Evolutionary conservation across 2,797 vertebrate species (phyloP).

Genomic region (Podarcis lilfordi): DNA sequence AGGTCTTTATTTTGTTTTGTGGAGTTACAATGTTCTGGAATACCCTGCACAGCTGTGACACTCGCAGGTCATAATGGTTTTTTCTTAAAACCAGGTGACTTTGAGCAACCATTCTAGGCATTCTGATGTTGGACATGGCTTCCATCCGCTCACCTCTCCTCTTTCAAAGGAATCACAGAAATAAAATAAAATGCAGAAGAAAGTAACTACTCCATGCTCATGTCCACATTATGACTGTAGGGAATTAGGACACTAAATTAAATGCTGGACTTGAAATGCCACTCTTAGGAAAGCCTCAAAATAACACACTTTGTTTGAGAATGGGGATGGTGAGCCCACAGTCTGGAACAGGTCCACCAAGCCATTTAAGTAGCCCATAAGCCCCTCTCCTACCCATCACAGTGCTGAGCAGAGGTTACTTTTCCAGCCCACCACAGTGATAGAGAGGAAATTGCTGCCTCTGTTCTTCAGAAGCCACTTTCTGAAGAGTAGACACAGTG

Average conservation of each 20-base stretch:
- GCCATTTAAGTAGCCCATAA: too few species aligned
- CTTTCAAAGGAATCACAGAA: neutral
- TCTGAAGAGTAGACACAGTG: too few species aligned
- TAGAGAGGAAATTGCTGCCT: too few species aligned
- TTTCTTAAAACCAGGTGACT: neutral
- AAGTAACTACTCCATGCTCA: rapidly evolving
- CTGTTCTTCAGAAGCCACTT: too few species aligned
- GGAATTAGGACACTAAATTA: neutral
- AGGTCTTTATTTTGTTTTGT: neutral
- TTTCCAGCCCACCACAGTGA: too few species aligned
- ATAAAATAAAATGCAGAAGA: neutral
- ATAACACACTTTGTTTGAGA: too few species aligned
- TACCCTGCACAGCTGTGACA: neutral
- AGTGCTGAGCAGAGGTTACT: too few species aligned
- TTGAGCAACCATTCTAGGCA: neutral
- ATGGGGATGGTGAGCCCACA: too few species aligned
- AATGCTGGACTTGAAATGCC: neutral
- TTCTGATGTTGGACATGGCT: rapidly evolving
- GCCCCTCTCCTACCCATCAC: too few species aligned
- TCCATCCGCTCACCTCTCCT: neutral
- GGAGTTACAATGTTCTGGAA: neutral
- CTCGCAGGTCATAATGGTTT: neutral
- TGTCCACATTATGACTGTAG: neutral
- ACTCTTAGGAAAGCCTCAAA: neutral
- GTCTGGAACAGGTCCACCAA: too few species aligned